phyloP scores from a whole-genome alignment of 2,888 invertebrate species.

The Amblyteles armatorius region DNA sequence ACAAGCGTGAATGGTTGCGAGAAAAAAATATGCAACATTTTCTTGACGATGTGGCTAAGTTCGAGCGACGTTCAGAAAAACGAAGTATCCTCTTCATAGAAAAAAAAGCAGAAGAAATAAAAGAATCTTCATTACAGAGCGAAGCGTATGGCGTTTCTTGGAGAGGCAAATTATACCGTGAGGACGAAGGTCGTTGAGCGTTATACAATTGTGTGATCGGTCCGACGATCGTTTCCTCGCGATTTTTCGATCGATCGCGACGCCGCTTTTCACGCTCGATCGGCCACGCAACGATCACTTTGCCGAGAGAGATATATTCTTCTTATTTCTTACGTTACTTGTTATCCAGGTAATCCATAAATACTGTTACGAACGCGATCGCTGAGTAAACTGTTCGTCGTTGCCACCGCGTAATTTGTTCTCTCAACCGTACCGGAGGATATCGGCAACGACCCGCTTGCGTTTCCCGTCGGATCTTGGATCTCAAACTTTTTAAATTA shows the following conservation, averaged over 20 bases:
- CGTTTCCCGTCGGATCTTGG: background rate
- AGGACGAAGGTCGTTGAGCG: slow-evolving; percentile 55
- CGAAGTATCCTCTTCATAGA: background rate
- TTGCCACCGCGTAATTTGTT: background rate
- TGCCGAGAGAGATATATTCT: background rate
- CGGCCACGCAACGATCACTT: slow-evolving; percentile 39
- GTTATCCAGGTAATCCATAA: background rate
- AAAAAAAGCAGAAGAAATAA: slow-evolving; percentile 11
- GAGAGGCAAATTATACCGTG: slow-evolving; percentile 40
- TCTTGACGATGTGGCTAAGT: background rate
- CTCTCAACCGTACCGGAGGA: background rate
- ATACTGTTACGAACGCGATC: background rate
- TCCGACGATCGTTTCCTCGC: slow-evolving; percentile 53
- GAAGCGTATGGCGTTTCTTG: slow-evolving; percentile 34
- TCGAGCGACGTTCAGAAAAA: background rate
- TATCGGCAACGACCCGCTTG: background rate
- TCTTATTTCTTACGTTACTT: background rate
- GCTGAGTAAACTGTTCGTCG: background rate
- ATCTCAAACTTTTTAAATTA: background rate
- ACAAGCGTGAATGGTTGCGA: too few species aligned
- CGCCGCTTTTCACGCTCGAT: slow-evolving; percentile 62
- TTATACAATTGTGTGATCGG: slow-evolving; percentile 62
- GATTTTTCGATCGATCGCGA: slow-evolving; percentile 46
- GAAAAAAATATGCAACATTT: background rate
- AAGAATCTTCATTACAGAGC: slow-evolving; percentile 14